These are phyloP conservation scores for Enteromius unitaeniatus DNA, from an alignment of 2,797 vertebrate genomes.

Conservation along the genomic window DNA sequence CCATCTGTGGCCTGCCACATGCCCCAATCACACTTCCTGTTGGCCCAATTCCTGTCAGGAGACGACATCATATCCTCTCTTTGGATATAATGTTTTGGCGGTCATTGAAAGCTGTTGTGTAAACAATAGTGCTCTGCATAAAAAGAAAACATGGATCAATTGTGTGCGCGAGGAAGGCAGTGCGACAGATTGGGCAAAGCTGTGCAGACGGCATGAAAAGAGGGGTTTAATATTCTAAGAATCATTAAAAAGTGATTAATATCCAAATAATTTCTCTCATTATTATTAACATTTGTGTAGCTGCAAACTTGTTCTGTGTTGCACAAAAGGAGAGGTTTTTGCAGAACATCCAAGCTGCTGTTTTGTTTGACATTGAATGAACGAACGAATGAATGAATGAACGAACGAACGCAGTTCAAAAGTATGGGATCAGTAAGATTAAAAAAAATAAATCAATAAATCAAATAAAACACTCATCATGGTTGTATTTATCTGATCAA, in stretches of 20 bases:
- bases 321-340: not conserved
- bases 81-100: not conserved
- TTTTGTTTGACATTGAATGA: too few relatives aligned
- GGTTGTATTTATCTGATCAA: too few relatives aligned
- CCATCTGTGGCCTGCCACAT: slow-evolving; percentile 33
- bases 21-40: slow-evolving; percentile 44
- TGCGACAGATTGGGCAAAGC: not conserved
- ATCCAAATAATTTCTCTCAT: too few relatives aligned
- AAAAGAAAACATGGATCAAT: not conserved
- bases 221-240: too few relatives aligned
- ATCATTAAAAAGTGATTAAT: too few relatives aligned
- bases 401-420: too few relatives aligned
- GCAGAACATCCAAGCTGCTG: too few relatives aligned
- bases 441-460: too few relatives aligned
- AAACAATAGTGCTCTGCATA: not conserved
- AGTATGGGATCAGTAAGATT: too few relatives aligned
- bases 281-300: too few relatives aligned
- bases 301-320: not conserved
- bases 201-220: not conserved
- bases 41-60: slow-evolving; percentile 37
- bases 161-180: not conserved
- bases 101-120: not conserved
- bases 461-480: too few relatives aligned
- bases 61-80: slow-evolving; percentile 55
- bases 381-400: too few relatives aligned